A percentile compares a stretch with the other conserved stretches of the same genome.
Conservation (phyloP, 2,888 invertebrate genomes). For the Trachelus stipa region DNA sequence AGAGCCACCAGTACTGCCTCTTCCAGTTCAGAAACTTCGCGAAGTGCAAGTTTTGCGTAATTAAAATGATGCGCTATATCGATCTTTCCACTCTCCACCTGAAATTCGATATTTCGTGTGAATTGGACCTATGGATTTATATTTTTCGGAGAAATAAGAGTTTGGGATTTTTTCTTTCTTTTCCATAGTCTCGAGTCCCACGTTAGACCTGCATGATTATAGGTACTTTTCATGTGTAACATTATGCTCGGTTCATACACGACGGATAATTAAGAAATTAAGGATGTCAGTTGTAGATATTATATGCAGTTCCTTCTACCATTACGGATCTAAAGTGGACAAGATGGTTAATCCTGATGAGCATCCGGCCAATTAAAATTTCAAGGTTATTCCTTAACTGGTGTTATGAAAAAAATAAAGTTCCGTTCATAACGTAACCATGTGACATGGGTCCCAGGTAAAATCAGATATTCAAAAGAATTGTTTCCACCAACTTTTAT, state of each 20-base stretch:
- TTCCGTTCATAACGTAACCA: too few relatives aligned
- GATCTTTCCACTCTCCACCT: constrained; percentile 74
- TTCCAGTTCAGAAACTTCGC: constrained; percentile 75
- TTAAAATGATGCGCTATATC: constrained; percentile 76
- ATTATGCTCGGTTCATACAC: constrained; percentile 9
- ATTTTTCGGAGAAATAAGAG: background rate
- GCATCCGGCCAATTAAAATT: constrained; percentile 34
- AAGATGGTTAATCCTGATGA: constrained; percentile 40
- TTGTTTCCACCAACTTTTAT: background rate
- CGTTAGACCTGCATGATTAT: background rate
- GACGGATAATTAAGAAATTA: constrained; percentile 38
- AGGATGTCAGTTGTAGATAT: constrained; percentile 33
- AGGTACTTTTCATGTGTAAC: background rate
- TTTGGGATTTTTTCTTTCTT: background rate
- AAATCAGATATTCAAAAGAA: background rate
- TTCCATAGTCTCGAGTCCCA: background rate
- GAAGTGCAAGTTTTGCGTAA: constrained; percentile 72
- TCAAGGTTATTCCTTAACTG: background rate
- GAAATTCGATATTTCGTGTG: constrained; percentile 10
- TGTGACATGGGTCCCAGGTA: too few relatives aligned
- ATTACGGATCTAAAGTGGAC: constrained; percentile 23
- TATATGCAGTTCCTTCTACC: constrained; percentile 37
- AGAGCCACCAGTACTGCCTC: constrained; percentile 72
- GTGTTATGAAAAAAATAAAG: too few relatives aligned
- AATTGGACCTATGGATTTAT: background rate